A percentile compares a stretch with the other conserved stretches of the same genome.
phyloP scores from a whole-genome alignment of 2,113 vertebrate genomes.

The Brachionichthys hirsutus region DNA sequence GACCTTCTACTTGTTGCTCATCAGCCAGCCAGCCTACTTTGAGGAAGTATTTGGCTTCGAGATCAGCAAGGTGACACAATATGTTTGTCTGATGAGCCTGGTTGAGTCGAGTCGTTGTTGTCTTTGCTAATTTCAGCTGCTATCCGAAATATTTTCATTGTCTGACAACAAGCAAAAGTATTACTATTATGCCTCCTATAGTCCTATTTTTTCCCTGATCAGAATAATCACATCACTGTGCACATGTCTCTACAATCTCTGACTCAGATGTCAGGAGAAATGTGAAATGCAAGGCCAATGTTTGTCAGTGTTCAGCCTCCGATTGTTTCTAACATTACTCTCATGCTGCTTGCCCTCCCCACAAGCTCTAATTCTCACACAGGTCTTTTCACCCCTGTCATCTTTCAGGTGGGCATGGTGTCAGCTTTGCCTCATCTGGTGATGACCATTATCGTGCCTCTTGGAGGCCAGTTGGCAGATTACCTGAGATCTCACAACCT shows the following conservation, averaged over 20 bases:
- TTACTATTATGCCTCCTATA: no score
- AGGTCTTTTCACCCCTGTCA: not conserved
- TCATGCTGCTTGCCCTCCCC: not conserved
- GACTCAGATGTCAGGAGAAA: not conserved
- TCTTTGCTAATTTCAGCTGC: no score
- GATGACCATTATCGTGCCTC: constrained; percentile 91
- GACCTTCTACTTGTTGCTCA: constrained; percentile 93
- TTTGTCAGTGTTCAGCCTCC: not conserved
- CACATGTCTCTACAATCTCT: not conserved
- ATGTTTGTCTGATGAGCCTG: not conserved
- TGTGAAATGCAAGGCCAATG: not conserved
- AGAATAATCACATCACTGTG: not conserved
- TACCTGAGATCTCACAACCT: constrained; percentile 84
- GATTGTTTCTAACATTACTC: not conserved
- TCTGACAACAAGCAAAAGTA: no score
- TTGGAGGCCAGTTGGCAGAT: constrained; percentile 90
- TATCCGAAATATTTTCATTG: no score
- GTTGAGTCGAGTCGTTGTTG: no score
- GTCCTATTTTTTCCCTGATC: not conserved
- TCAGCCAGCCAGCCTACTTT: constrained; percentile 92
- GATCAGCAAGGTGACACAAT: constrained; percentile 86
- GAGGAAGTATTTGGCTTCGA: constrained; percentile 93
- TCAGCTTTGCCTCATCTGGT: constrained; percentile 91
- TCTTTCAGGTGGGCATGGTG: constrained; percentile 83
- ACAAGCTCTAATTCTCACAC: no score